These are phyloP conservation scores for Cygnus olor DNA, from an alignment of 2,797 vertebrate genomes.

Conservation along the genomic window DNA sequence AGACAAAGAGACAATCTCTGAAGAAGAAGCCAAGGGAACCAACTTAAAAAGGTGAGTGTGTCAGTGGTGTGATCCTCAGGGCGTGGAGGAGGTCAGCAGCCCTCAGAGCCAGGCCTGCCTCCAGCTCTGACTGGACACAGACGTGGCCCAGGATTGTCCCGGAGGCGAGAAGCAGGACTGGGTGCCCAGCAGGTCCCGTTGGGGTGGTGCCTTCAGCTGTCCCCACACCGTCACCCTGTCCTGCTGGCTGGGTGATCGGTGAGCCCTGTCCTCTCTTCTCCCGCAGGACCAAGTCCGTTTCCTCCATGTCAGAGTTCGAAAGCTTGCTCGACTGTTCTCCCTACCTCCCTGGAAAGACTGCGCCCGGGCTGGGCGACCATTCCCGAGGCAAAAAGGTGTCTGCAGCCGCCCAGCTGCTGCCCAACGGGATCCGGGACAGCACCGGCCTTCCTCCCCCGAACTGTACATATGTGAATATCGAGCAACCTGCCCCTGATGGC, in stretches of 20 bases:
- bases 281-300: conserved; percentile 84
- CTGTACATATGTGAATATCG: conserved; percentile 81
- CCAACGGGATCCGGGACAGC: conserved; percentile 75
- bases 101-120: rapidly evolving
- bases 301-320: conserved; percentile 87
- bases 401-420: conserved; percentile 51
- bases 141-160: background rate
- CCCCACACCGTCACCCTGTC: rapidly evolving
- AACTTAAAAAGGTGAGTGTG: conserved; percentile 85
- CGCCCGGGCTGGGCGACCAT: conserved; percentile 73
- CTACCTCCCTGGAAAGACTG: conserved; percentile 75
- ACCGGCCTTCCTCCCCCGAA: conserved; percentile 81
- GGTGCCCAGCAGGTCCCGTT: background rate
- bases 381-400: conserved; percentile 72
- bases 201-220: background rate
- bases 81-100: rapidly evolving
- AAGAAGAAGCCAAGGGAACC: conserved; percentile 83
- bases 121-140: background rate
- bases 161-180: background rate
- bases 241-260: background rate
- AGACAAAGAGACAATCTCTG: conserved; percentile 83
- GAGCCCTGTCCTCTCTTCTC: background rate
- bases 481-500: conserved; percentile 75
- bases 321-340: conserved; percentile 85
- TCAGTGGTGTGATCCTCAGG: background rate